Percentiles rank a stretch among this genome's conserved stretches.
These are phyloP conservation scores for Euplagia quadripunctaria DNA, from an alignment of 2,888 invertebrate species.

Conservation along the genomic window DNA sequence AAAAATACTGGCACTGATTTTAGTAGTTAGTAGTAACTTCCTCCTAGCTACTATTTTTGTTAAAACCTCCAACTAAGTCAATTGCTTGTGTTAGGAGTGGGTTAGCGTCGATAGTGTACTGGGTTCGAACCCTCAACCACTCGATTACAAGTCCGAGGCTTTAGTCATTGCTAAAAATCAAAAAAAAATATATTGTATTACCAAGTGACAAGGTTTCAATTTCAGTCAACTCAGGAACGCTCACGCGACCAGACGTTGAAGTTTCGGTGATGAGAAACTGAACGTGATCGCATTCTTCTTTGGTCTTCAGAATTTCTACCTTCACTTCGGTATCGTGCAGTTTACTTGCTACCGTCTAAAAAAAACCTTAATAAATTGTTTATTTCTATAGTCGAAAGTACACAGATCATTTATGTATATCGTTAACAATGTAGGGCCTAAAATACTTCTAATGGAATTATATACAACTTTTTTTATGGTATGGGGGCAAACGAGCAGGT, in stretches of 20 bases:
- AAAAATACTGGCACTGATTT: no score
- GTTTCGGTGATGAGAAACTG: slow-evolving; percentile 97
- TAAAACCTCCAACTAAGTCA: no score
- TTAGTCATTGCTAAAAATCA: not conserved
- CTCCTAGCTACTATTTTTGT: not conserved
- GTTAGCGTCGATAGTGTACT: not conserved
- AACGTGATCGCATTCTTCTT: slow-evolving; percentile 96
- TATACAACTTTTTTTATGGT: no score
- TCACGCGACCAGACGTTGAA: slow-evolving; percentile 89
- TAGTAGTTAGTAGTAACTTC: no score
- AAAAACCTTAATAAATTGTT: no score
- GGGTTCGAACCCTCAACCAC: not conserved
- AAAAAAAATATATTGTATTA: slow-evolving; percentile 56
- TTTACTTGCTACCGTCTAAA: slow-evolving; percentile 96
- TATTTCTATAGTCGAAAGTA: no score
- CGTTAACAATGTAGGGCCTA: no score
- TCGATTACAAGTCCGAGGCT: not conserved
- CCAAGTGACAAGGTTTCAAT: slow-evolving; percentile 91
- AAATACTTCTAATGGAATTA: no score
- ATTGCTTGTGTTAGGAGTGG: not conserved
- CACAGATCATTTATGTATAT: no score
- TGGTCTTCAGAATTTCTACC: slow-evolving; percentile 95
- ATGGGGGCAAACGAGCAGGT: no score
- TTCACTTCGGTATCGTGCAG: slow-evolving; percentile 97
- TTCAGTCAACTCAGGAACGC: slow-evolving; percentile 91